Percentiles rank a stretch among this genome's conserved stretches.
phyloP scores from a whole-genome alignment of 2,797 vertebrate genomes.

The Malacoctenus gilli region DNA sequence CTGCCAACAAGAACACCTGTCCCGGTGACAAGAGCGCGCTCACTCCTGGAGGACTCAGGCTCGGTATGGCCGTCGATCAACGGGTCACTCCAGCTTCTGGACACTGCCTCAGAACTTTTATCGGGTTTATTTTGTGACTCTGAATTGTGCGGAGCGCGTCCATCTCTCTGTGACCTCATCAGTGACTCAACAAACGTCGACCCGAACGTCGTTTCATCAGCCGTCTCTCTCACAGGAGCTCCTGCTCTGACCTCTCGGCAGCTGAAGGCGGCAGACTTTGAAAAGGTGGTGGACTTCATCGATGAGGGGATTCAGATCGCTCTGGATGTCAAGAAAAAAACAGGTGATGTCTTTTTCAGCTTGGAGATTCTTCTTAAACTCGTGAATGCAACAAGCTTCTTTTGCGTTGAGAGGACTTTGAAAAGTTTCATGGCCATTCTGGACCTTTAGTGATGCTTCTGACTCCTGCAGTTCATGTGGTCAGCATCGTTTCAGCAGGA shows the following conservation, averaged over 20 bases:
- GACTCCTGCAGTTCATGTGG: too few species aligned
- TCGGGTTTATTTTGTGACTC: too few species aligned
- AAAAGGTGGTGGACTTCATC: constrained; percentile 86
- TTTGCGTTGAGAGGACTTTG: too few species aligned
- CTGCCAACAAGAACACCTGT: constrained; percentile 90
- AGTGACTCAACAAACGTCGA: background rate
- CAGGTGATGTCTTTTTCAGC: constrained; percentile 69
- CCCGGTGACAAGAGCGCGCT: constrained; percentile 87
- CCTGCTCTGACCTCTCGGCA: constrained; percentile 87
- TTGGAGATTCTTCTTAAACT: background rate
- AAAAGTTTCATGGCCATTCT: too few species aligned
- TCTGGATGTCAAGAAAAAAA: constrained; percentile 87
- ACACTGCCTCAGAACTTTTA: too few species aligned
- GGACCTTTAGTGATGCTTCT: too few species aligned
- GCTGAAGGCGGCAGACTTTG: constrained; percentile 86
- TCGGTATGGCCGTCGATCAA: constrained; percentile 80
- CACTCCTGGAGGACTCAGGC: constrained; percentile 85
- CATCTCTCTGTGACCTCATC: background rate
- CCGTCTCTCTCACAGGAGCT: constrained; percentile 73
- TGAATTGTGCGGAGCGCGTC: too few species aligned
- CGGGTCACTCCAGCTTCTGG: too few species aligned
- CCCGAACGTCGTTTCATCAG: background rate
- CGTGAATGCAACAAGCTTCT: too few species aligned
- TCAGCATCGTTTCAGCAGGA: too few species aligned
- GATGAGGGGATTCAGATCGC: constrained; percentile 86